Percentiles rank a stretch among this genome's conserved stretches.
These are phyloP conservation scores for Cheilosia impressa DNA, from an alignment of 2,888 invertebrate species.

Conservation along the genomic window DNA sequence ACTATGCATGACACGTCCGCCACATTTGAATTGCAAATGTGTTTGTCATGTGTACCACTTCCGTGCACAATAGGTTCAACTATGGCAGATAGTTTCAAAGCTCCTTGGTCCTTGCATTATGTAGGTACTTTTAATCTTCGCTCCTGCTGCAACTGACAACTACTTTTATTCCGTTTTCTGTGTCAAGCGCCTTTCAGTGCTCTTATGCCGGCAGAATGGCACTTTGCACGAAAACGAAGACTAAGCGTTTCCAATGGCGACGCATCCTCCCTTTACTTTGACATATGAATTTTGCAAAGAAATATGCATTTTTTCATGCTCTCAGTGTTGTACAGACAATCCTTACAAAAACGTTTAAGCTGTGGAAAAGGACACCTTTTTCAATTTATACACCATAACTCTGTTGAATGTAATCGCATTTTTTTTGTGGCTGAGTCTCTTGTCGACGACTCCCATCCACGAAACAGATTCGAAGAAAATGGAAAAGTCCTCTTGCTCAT, in stretches of 20 bases:
- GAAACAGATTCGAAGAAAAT: not conserved
- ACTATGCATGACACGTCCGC: not conserved
- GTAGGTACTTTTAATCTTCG: not conserved
- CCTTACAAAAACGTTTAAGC: not conserved
- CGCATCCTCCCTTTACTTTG: not conserved
- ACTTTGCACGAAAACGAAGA: conserved; percentile 1
- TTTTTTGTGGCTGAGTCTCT: conserved; percentile 7
- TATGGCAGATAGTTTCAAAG: conserved; percentile 4
- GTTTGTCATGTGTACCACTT: conserved; percentile 8
- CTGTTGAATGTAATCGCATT: not conserved
- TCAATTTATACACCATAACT: no score
- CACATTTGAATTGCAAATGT: conserved; percentile 21
- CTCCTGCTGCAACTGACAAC: conserved; percentile 8
- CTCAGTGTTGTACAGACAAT: not conserved
- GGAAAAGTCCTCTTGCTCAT: not conserved
- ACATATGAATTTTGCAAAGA: not conserved
- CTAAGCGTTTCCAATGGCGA: not conserved
- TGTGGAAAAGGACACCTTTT: no score
- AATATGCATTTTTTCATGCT: not conserved
- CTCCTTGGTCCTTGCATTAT: not conserved
- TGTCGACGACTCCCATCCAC: not conserved
- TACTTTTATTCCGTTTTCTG: conserved; percentile 10
- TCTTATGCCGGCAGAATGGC: conserved; percentile 1
- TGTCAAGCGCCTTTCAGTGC: conserved; percentile 29
- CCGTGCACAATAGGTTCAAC: conserved; percentile 8